These are phyloP conservation scores for Aurelia aurita complex sp. Pacific DNA, from an alignment of 30 jellyfish, hydroid and myxozoan species.

Conservation along the genomic window DNA sequence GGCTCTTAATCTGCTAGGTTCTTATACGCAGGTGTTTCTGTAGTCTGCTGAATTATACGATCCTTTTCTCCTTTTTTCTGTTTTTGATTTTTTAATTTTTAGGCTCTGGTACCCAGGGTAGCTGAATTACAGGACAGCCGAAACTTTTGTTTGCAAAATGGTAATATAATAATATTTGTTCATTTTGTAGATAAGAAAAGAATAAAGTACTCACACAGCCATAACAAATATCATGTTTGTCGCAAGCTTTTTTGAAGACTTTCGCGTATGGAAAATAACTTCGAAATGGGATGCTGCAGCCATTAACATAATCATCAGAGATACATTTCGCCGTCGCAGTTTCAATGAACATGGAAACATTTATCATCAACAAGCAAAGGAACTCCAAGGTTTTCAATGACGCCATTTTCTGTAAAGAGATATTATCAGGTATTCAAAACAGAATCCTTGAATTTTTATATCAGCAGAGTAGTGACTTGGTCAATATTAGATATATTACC, in stretches of 20 bases:
- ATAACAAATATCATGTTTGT: slow-evolving; percentile 59
- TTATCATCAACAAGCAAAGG: background rate
- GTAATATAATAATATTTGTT: background rate
- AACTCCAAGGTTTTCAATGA: background rate
- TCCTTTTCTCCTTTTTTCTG: too few relatives aligned
- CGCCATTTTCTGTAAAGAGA: background rate
- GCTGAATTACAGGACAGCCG: background rate
- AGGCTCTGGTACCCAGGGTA: too few relatives aligned
- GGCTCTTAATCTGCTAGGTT: too few relatives aligned
- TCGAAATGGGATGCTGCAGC: slow-evolving; percentile 55
- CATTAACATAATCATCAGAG: slow-evolving; percentile 29
- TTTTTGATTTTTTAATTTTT: too few relatives aligned
- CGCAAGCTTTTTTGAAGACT: slow-evolving; percentile 40
- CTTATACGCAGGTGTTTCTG: too few relatives aligned
- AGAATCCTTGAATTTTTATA: too few relatives aligned
- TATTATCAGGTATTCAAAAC: too few relatives aligned
- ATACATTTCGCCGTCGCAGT: slow-evolving; percentile 16
- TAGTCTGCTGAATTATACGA: too few relatives aligned
- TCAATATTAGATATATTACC: too few relatives aligned
- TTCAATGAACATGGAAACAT: background rate
- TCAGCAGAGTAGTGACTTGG: too few relatives aligned
- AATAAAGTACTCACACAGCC: slow-evolving; percentile 34
- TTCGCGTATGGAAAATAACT: slow-evolving; percentile 28
- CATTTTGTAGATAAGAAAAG: background rate
- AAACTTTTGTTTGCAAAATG: background rate